phyloP scores from a whole-genome alignment of 1,140 invertebrate species.

The Drosophila guanche region DNA sequence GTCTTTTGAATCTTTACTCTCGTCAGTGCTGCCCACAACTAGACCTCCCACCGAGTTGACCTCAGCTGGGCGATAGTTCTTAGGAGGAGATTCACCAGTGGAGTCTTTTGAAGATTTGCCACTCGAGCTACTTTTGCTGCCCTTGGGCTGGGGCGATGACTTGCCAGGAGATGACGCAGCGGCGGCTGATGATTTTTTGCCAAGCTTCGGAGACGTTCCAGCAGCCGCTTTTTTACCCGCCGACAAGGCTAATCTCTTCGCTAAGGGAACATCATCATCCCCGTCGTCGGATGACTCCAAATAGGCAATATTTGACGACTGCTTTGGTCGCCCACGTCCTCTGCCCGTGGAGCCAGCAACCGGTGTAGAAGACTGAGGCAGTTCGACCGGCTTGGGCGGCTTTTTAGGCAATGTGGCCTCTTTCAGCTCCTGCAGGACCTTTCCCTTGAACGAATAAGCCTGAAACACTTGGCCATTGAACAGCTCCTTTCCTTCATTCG shows the following conservation, averaged over 20 bases:
- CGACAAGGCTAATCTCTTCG: slow-evolving; percentile 75
- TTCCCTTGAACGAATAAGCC: slow-evolving; percentile 84
- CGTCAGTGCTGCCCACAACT: slow-evolving; percentile 84
- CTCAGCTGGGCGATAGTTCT: slow-evolving; percentile 86
- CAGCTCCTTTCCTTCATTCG: slow-evolving; percentile 86
- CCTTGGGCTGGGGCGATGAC: slow-evolving; percentile 53
- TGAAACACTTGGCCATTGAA: slow-evolving; percentile 86
- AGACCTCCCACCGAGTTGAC: slow-evolving; percentile 88
- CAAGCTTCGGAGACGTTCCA: slow-evolving; percentile 21
- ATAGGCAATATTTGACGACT: slow-evolving; percentile 68
- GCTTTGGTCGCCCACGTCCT: slow-evolving; percentile 56
- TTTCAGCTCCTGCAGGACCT: slow-evolving; percentile 77
- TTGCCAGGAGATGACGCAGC: slow-evolving; percentile 37
- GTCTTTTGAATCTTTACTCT: slow-evolving; percentile 82
- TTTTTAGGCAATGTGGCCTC: slow-evolving; percentile 85
- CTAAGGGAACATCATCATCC: slow-evolving; percentile 80
- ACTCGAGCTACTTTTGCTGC: slow-evolving; percentile 32
- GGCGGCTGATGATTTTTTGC: slow-evolving; percentile 31
- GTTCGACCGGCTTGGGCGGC: slow-evolving; percentile 76
- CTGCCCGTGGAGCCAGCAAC: slow-evolving; percentile 35
- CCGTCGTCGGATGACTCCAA: slow-evolving; percentile 80
- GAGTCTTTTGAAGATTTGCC: slow-evolving; percentile 30
- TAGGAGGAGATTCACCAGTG: slow-evolving; percentile 55
- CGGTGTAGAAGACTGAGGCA: slow-evolving; percentile 10
- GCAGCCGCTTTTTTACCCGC: slow-evolving; percentile 67